Percentiles rank a stretch among this genome's conserved stretches.
Evolutionary conservation across 2,888 invertebrate species (phyloP).

Genomic region (Melieria omissa): DNA sequence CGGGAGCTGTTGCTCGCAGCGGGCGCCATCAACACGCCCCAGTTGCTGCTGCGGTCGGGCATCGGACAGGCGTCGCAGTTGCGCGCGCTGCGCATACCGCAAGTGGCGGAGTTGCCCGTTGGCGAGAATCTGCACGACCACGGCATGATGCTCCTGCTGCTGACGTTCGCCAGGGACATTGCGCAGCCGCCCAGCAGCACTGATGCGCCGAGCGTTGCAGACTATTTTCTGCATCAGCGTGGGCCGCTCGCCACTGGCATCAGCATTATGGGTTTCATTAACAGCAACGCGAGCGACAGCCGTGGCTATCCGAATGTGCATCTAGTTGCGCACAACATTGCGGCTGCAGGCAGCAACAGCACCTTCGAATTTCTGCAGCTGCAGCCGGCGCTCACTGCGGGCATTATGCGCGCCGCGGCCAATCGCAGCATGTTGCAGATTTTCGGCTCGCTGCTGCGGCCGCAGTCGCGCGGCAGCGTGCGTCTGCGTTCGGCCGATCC

Average conservation of each 20-base stretch:
- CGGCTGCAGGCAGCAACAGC: slow-evolving; percentile 45
- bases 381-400: slow-evolving; percentile 43
- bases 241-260: slow-evolving; percentile 58
- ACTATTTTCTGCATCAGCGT: slow-evolving; percentile 49
- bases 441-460: slow-evolving; percentile 57
- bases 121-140: slow-evolving; percentile 85
- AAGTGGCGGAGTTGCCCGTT: slow-evolving; percentile 66
- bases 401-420: slow-evolving; percentile 41
- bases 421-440: slow-evolving; percentile 50
- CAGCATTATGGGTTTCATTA: slow-evolving; percentile 68
- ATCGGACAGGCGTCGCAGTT: slow-evolving; percentile 52
- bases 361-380: slow-evolving; percentile 51
- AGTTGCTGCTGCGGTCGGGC: slow-evolving; percentile 54
- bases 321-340: slow-evolving; percentile 69
- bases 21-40: slow-evolving; percentile 54
- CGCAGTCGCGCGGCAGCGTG: slow-evolving; percentile 68
- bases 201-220: slow-evolving; percentile 36
- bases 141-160: slow-evolving; percentile 69
- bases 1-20: slow-evolving; percentile 55
- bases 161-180: slow-evolving; percentile 66
- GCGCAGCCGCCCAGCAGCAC: not conserved
- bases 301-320: slow-evolving; percentile 66
- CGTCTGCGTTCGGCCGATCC: slow-evolving; percentile 69
- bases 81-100: slow-evolving; percentile 42
- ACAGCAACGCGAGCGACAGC: slow-evolving; percentile 56